Conservation (phyloP, 2,888 invertebrate genomes). For the Drosophila kokeensis region DNA sequence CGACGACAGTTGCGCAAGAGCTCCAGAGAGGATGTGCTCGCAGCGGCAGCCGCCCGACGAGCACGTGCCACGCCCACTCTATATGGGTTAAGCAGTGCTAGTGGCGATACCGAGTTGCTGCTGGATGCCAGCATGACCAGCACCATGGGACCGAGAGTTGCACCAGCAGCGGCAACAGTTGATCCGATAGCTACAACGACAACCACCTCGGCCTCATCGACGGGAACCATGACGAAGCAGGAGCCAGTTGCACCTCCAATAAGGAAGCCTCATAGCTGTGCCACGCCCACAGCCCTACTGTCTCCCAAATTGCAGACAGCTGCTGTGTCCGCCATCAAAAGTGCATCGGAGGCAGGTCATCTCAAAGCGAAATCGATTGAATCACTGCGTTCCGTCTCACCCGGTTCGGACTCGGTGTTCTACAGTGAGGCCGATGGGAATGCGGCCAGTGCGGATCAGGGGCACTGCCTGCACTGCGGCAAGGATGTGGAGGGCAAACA, state of each 20-base stretch:
- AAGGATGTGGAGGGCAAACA: slow-evolving; percentile 90
- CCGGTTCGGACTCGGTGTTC: slow-evolving; percentile 95
- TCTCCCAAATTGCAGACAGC: slow-evolving; percentile 46
- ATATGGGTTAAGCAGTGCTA: slow-evolving; percentile 64
- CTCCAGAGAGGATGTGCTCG: slow-evolving; percentile 81
- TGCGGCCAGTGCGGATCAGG: slow-evolving; percentile 86
- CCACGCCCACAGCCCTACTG: slow-evolving; percentile 63
- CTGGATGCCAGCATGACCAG: slow-evolving; percentile 75
- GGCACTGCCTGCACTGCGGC: slow-evolving; percentile 93
- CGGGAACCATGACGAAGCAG: slow-evolving; percentile 36
- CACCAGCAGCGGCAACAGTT: slow-evolving; percentile 1
- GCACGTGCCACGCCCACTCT: slow-evolving; percentile 56
- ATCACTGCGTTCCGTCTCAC: slow-evolving; percentile 94
- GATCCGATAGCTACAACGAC: slow-evolving; percentile 26
- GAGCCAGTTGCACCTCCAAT: slow-evolving; percentile 32
- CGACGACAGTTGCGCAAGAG: slow-evolving; percentile 83
- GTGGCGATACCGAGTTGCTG: slow-evolving; percentile 75
- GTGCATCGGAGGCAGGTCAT: slow-evolving; percentile 82
- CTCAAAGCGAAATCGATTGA: slow-evolving; percentile 94
- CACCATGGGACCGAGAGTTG: slow-evolving; percentile 20
- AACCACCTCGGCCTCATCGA: slow-evolving; percentile 37
- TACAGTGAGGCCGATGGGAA: slow-evolving; percentile 91
- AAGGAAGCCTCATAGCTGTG: slow-evolving; percentile 67
- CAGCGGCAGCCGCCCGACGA: slow-evolving; percentile 69
- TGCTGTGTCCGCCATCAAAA: slow-evolving; percentile 45